Percentiles rank a stretch among this genome's conserved stretches.
These are phyloP conservation scores for Eupeodes luniger DNA, from an alignment of 2,888 invertebrate species.

Conservation along the genomic window DNA sequence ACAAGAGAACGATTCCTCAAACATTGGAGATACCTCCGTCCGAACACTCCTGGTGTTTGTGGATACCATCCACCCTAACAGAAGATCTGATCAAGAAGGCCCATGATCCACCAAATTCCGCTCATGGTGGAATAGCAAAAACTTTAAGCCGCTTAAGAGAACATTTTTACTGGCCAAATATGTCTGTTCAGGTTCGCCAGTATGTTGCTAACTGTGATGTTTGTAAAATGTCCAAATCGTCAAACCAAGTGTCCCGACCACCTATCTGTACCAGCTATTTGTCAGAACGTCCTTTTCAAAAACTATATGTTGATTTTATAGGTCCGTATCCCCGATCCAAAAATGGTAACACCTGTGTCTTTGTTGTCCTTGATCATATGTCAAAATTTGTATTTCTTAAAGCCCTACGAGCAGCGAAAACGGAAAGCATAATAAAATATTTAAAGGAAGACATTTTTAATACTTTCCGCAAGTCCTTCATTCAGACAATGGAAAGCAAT, in stretches of 20 bases:
- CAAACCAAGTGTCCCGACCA: not conserved
- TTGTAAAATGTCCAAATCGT: not conserved
- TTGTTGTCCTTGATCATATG: conserved; percentile 12
- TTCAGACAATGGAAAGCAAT: too few species aligned
- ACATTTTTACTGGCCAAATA: not conserved
- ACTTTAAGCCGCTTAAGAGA: not conserved
- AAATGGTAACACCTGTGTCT: conserved; percentile 4
- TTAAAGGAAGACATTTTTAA: too few species aligned
- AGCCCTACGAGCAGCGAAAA: not conserved
- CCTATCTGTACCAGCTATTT: not conserved
- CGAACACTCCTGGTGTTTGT: not conserved
- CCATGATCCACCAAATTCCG: conserved; percentile 2
- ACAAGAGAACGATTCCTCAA: not conserved
- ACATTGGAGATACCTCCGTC: not conserved
- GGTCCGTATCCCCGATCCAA: not conserved
- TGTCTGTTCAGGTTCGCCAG: not conserved
- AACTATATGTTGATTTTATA: not conserved
- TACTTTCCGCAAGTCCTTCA: too few species aligned
- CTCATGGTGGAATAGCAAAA: not conserved
- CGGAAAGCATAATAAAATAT: not conserved
- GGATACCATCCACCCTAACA: not conserved
- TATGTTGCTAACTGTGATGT: not conserved
- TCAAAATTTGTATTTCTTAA: conserved; percentile 10
- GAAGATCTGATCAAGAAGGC: not conserved
- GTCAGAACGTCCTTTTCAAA: not conserved